Conservation (phyloP, 1,140 invertebrate species). For the Pararge aegeria region DNA sequence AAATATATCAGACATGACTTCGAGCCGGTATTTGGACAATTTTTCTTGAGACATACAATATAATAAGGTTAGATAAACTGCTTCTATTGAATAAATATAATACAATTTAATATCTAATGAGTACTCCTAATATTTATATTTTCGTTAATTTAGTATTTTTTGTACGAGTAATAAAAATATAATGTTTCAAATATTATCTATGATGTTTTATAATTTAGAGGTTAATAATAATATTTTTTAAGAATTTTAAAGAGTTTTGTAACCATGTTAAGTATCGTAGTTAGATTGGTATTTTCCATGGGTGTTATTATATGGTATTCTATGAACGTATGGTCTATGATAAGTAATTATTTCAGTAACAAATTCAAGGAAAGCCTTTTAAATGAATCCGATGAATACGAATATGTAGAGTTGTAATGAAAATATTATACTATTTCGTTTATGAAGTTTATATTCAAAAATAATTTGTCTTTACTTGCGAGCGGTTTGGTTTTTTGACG, state of each 20-base stretch:
- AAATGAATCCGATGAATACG: conserved; percentile 42
- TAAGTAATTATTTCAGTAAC: conserved; percentile 65
- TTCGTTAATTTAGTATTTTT: too few relatives aligned
- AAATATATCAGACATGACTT: conserved; percentile 12
- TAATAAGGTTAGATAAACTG: background rate
- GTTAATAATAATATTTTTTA: background rate
- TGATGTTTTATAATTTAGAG: background rate
- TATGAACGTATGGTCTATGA: conserved; percentile 63
- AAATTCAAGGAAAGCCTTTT: conserved; percentile 56
- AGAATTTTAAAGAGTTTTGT: background rate
- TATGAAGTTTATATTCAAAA: too few relatives aligned
- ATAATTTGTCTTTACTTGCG: too few relatives aligned
- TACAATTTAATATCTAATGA: too few relatives aligned
- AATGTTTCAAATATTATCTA: too few relatives aligned
- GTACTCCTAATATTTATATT: too few relatives aligned
- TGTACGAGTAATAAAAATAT: too few relatives aligned
- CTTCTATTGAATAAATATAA: too few relatives aligned
- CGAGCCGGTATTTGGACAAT: background rate
- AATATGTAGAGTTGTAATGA: conserved; percentile 39
- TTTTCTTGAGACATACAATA: background rate
- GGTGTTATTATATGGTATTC: conserved; percentile 60
- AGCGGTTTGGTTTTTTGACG: too few relatives aligned
- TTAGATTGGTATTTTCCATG: conserved; percentile 61
- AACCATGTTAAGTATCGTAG: conserved; percentile 54
- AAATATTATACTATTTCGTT: background rate